Evolutionary conservation across 1,140 invertebrate species (phyloP), one percentile per base, ranked within the genome.

Genomic region (Batillaria attramentaria): DNA sequence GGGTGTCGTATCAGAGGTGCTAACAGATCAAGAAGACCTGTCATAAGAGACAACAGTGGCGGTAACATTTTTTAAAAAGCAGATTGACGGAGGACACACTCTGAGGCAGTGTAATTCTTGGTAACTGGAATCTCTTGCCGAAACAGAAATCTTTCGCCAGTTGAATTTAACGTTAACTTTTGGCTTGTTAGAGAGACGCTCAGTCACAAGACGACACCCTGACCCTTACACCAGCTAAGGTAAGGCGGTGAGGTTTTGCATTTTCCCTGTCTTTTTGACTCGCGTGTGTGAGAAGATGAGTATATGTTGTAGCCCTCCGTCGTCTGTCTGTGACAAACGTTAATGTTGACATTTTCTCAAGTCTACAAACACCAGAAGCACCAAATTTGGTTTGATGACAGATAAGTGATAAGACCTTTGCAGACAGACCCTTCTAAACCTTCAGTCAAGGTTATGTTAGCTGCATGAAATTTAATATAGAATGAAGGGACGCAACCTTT

Each of bases 191-290:
- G 66, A 69, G 42, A 70, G 33, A 8, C 39, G n/a, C 43, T 46
- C 39, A 70, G 68, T 28, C 68, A 46, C 28, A 24, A 42, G 42
- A 70, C n/a, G 42, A 39, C 39, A 70, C 41, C n/a, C 6, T 39
- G 68, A n/a, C n/a, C n/a, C n/a, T 70, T 46, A 20, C n/a, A 39
- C 13, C 68, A 46, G 16, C 33, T 70, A 42, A 70, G 68, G 68
- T 70, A 70, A 70, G 68, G 24, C 31, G 68, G 68, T 70, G 50
- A 70, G 68, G 35, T 70, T 70, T 70, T 42, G n/a, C n/a, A n/a
- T n/a, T n/a, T n/a, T n/a, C n/a, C n/a, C n/a, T n/a, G n/a, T n/a
- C n/a, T n/a, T n/a, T n/a, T n/a, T n/a, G n/a, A n/a, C n/a, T n/a
- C n/a, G n/a, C n/a, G n/a, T n/a, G n/a, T n/a, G n/a, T n/a, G n/a